Conservation (phyloP, 2,113 vertebrate species). For the Petroica traversi region DNA sequence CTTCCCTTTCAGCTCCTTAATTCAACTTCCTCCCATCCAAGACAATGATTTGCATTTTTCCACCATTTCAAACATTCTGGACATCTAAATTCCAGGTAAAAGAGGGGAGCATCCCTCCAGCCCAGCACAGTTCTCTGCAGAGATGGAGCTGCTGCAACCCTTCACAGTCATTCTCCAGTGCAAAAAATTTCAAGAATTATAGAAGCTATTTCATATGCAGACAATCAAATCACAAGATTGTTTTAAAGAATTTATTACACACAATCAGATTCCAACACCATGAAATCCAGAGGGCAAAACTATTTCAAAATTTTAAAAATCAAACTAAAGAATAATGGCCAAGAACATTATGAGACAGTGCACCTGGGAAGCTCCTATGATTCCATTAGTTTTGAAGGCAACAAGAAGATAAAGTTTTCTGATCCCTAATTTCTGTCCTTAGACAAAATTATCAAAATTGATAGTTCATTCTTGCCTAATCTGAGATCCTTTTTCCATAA, state of each 20-base stretch:
- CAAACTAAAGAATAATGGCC: background rate
- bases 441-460: background rate
- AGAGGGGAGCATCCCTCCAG: background rate
- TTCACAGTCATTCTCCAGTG: background rate
- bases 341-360: background rate
- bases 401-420: background rate
- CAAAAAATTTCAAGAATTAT: background rate
- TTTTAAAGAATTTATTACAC: background rate
- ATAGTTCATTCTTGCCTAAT: background rate
- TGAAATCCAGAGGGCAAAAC: background rate
- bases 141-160: background rate
- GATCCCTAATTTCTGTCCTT: background rate
- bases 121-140: background rate
- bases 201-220: background rate
- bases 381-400: background rate
- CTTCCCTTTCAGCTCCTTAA: background rate
- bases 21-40: background rate
- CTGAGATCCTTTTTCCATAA: background rate
- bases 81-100: background rate
- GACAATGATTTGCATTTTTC: background rate
- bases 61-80: background rate
- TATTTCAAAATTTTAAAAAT: background rate
- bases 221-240: background rate
- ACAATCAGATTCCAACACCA: background rate
- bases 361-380: background rate